Evolutionary conservation across 2,797 vertebrate species (phyloP).

Genomic region (Phataginus tetradactyla): DNA sequence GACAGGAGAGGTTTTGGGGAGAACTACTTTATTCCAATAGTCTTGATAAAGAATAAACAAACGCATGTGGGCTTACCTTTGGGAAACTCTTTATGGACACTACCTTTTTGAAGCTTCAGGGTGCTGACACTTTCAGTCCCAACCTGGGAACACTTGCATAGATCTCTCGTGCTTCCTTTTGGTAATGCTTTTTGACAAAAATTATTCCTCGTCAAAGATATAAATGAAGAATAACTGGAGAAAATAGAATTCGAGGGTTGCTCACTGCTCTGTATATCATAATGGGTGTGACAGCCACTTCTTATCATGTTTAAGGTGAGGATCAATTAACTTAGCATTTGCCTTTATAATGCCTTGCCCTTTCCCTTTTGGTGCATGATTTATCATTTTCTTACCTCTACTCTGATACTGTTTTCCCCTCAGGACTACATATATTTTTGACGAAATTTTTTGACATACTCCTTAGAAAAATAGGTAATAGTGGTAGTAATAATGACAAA

Average conservation of each 20-base stretch:
- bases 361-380: not conserved
- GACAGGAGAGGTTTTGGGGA: not conserved
- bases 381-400: not conserved
- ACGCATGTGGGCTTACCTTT: not conserved
- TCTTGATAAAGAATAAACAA: not conserved
- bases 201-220: not conserved
- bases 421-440: not conserved
- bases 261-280: not conserved
- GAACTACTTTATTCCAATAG: not conserved
- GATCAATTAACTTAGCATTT: not conserved
- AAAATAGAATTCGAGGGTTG: slow-evolving; percentile 1
- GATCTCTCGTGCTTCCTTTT: not conserved
- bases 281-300: not conserved
- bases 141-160: not conserved
- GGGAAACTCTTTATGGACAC: not conserved
- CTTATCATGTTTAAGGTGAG: not conserved
- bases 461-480: not conserved
- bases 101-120: not conserved
- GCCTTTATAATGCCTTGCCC: not conserved
- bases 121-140: not conserved
- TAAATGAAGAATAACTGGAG: slow-evolving; percentile 35
- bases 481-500: not conserved
- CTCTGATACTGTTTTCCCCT: not conserved
- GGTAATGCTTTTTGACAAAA: not conserved
- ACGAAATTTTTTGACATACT: not conserved